A percentile compares a stretch with the other conserved stretches of the same genome.
These are phyloP conservation scores for Thamnophis sirtalis DNA, from an alignment of 2,113 vertebrate species.

Conservation along the genomic window DNA sequence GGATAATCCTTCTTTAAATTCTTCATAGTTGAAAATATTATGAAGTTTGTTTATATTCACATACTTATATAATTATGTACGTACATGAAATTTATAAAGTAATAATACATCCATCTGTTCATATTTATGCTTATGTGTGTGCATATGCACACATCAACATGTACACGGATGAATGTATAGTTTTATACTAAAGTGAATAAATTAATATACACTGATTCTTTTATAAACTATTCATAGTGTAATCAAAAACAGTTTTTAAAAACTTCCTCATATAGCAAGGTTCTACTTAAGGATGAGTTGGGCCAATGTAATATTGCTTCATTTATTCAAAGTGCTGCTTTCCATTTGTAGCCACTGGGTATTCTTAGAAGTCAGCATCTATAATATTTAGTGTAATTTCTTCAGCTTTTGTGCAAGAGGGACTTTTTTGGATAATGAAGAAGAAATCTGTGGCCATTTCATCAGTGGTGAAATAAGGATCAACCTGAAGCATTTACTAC, in stretches of 20 bases:
- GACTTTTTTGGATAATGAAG: not conserved
- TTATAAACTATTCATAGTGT: constrained; percentile 58
- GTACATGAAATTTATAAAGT: constrained; percentile 57
- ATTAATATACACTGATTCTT: constrained; percentile 58
- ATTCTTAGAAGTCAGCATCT: constrained; percentile 48
- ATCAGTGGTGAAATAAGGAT: constrained; percentile 45
- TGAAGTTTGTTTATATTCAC: constrained; percentile 73
- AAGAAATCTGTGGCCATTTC: not conserved
- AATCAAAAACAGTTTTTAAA: constrained; percentile 43
- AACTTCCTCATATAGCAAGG: constrained; percentile 39
- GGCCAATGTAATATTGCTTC: constrained; percentile 46
- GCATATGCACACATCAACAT: constrained; percentile 34
- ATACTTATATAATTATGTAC: constrained; percentile 70
- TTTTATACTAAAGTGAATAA: constrained; percentile 46
- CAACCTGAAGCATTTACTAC: constrained; percentile 56
- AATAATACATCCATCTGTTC: constrained; percentile 64
- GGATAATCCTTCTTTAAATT: constrained; percentile 68
- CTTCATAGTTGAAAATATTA: constrained; percentile 82
- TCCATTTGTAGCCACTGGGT: constrained; percentile 40
- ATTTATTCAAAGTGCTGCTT: constrained; percentile 49
- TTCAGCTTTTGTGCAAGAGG: constrained; percentile 46
- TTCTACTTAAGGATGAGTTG: constrained; percentile 41
- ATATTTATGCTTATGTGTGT: constrained; percentile 21
- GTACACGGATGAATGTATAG: constrained; percentile 42
- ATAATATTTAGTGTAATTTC: constrained; percentile 44